Evolutionary conservation across 1,140 invertebrate species (phyloP), one percentile per base, ranked within the genome.

Genomic region (Kradibia gibbosae): DNA sequence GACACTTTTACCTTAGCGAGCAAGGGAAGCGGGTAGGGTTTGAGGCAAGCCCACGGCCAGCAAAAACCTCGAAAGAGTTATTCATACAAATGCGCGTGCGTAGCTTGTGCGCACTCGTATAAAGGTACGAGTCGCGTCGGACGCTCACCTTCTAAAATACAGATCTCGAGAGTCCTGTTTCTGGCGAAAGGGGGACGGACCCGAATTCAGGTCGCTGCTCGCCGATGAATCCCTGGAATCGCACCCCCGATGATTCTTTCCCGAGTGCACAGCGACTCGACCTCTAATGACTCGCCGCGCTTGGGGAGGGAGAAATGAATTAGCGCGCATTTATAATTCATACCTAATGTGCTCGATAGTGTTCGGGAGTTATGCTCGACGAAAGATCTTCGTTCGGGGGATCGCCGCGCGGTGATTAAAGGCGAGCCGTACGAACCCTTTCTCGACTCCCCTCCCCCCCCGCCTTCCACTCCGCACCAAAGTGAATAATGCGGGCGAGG

Each of bases 271-370:
- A 15, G 25, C 39, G 34, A 62, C 60, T 62, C 31, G 60, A 22
- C 39, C 62, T 22, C 34, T 67, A 67, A 67, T 39, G 62, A 67
- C 17, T 31, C 20, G 17, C 60, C 60, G 25, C 25, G 17, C 8
- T 1, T 34, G 25, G n/a, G n/a, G 2, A 3, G 34, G 39, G 36
- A 67, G 62, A 39, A 34, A 67, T 67, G 39, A 71, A 71, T 71
- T 71, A 22, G 48, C 22, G 25, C 4, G 70, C 25, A 34, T 42
- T 71, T 70, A 25, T 70, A 70, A 71, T 71, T 71, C 48, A 71
- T 71, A 17, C n/a, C 17, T 31, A 71, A 71, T 28, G 42, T 28
- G 0, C n/a, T 39, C 2, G 2, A 13, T 13, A 5, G 39, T 2
- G 39, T 13, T 22, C 31, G n/a, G 70, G 20, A 28, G 5, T 8